Base-by-base conservation (phyloP, 37 sponge, comb jelly and placozoan genomes). In the Eunapius fragilis region DNA sequence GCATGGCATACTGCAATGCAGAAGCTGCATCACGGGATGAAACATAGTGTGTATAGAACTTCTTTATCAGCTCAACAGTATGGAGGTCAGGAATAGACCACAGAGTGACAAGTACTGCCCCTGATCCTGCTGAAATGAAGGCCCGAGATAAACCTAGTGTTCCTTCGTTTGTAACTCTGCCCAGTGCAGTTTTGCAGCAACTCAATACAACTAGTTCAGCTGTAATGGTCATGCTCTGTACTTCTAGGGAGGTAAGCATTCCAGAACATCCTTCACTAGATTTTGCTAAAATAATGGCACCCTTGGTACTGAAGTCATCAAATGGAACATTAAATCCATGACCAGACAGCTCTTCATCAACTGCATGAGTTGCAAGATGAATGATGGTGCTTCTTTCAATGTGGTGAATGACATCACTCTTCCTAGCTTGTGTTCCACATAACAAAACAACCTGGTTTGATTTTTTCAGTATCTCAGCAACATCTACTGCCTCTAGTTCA, bases 301-400 rank as follows among this genome's bases (percentile, higher is more conserved):
- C 83, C 30, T 72, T 83, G 0, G 37, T 45, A 17, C 73, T 68
- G 71, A 38, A 83, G 33, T 83, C 83, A 31, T 36, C 14, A 25
- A 34, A 75, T 4, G 37, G 11, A 32, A 33, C 25, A 69, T 28
- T 35, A 67, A 17, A 37, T 19, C 9, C 4, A 7, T 36, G 73
- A 37, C 28, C 49, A 72, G 69, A n/a, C 12, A 73, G 36, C 3
- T 83, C 74, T 25, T 34, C 74, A 9, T 41, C 41, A 25, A 83
- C 2, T 26, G 83, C 83, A 72, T 83, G 83, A n/a, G 83, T 83
- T 70, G 83, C 83, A n/a, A 83, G 37, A 45, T 83, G 83, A 2
- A 71, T 37, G 11, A 83, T 27, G 31, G 31, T 2, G 31, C 31
- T 31, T 25, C 25, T 24, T 9, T 37, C 37, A 23, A 83, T 37